A percentile compares a stretch with the other conserved stretches of the same genome.
These are phyloP conservation scores for Chaenogobius annularis DNA, from an alignment of 2,113 vertebrate species.

Conservation along the genomic window DNA sequence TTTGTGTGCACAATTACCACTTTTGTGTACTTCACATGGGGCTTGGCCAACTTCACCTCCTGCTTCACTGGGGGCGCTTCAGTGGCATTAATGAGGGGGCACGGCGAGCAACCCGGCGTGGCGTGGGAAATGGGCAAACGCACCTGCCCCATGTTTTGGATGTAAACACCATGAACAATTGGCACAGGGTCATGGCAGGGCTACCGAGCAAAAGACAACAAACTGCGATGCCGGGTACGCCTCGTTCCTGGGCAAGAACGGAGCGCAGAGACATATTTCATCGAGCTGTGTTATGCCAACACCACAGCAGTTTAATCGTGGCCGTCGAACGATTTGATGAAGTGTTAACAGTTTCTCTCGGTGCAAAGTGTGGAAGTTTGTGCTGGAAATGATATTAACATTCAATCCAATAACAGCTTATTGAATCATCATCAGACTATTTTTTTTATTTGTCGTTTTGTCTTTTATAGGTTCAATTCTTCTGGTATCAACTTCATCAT, in stretches of 20 bases:
- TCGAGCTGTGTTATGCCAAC: slow-evolving; percentile 24
- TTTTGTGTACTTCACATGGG: neutral
- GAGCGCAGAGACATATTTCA: neutral
- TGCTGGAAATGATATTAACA: slow-evolving; percentile 27
- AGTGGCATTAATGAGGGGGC: slow-evolving; percentile 17
- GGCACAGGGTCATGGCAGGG: slow-evolving; percentile 30
- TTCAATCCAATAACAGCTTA: too few species aligned
- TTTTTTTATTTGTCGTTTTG: neutral
- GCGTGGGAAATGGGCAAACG: slow-evolving; percentile 49
- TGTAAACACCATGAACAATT: slow-evolving; percentile 48
- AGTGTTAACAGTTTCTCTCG: slow-evolving; percentile 33
- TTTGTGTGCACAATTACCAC: neutral
- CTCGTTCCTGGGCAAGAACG: neutral
- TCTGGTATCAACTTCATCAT: too few species aligned
- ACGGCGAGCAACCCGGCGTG: slow-evolving; percentile 20
- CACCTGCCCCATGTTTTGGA: slow-evolving; percentile 57
- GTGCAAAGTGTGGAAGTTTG: slow-evolving; percentile 27
- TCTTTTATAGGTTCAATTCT: neutral
- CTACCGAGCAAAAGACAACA: slow-evolving; percentile 14
- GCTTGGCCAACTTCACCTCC: slow-evolving; percentile 2
- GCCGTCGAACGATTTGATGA: slow-evolving; percentile 26
- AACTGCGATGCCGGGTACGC: slow-evolving; percentile 9
- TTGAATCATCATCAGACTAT: neutral
- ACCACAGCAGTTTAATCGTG: slow-evolving; percentile 25
- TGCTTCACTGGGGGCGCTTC: slow-evolving; percentile 15